These are phyloP conservation scores for Odontesthes bonariensis DNA, from an alignment of 2,113 vertebrate genomes.

Conservation along the genomic window DNA sequence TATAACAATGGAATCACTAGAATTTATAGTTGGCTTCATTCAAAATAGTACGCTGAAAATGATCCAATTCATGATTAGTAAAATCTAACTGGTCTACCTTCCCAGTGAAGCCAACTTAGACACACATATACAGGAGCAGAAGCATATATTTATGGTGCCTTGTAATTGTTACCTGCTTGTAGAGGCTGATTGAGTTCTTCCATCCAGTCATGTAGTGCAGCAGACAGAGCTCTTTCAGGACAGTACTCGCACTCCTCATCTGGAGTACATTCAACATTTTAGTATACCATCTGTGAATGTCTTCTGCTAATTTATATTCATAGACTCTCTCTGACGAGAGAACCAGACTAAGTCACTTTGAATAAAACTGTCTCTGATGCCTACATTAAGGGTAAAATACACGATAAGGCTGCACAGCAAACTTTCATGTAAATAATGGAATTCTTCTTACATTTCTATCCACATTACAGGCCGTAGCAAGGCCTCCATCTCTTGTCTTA, in stretches of 20 bases:
- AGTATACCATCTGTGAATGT: background rate
- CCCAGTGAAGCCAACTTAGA: too few relatives aligned
- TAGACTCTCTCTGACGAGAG: background rate
- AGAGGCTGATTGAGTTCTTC: conserved; percentile 85
- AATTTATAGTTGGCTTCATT: background rate
- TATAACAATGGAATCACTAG: too few relatives aligned
- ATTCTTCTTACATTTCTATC: conserved; percentile 20
- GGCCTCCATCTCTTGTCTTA: conserved; percentile 32
- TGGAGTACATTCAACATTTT: conserved; percentile 39
- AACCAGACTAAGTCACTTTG: background rate
- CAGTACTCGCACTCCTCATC: conserved; percentile 81
- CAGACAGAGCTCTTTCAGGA: conserved; percentile 83
- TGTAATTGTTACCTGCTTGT: conserved; percentile 79
- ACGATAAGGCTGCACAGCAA: background rate
- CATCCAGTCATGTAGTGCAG: conserved; percentile 86
- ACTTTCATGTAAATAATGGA: background rate
- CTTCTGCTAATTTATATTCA: background rate
- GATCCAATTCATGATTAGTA: too few relatives aligned
- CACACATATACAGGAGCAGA: background rate
- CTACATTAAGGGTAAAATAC: background rate
- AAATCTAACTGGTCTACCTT: background rate
- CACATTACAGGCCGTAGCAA: conserved; percentile 6
- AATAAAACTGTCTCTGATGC: background rate
- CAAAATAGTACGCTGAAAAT: background rate
- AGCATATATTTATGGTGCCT: too few relatives aligned